A percentile compares a stretch with the other conserved stretches of the same genome.
phyloP scores from a whole-genome alignment of 1,140 invertebrate genomes.

The Yoshiicerus persimilis region DNA sequence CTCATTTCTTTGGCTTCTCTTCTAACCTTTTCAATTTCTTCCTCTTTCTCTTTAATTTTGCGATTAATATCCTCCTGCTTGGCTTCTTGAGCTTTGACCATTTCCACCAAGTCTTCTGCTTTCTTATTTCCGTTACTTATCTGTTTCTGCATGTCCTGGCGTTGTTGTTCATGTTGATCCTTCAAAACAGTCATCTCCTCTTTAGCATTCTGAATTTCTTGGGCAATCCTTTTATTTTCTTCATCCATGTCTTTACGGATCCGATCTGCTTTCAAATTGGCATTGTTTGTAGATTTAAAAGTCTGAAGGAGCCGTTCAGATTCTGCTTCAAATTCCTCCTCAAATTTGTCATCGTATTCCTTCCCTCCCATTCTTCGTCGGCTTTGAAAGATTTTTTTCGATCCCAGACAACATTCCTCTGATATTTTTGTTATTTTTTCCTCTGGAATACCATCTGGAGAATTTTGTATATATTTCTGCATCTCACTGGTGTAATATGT shows the following conservation, averaged over 20 bases:
- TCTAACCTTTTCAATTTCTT: no score
- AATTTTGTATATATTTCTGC: not conserved
- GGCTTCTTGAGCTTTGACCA: not conserved
- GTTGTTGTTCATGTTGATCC: no score
- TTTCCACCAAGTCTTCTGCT: not conserved
- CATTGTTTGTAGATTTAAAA: no score
- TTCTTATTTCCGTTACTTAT: no score
- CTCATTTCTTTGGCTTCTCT: no score
- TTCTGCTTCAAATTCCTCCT: not conserved
- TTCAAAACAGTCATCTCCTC: no score
- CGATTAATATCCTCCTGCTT: not conserved
- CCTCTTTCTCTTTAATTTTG: not conserved
- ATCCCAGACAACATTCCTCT: not conserved
- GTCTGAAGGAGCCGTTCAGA: not conserved
- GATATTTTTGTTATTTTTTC: not conserved
- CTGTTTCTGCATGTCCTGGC: no score
- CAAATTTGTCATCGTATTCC: not conserved
- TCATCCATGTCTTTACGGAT: no score
- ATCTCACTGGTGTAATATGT: not conserved
- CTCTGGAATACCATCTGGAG: not conserved
- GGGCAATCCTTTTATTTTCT: no score
- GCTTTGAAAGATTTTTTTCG: not conserved
- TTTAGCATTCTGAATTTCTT: no score
- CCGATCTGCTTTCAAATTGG: no score
- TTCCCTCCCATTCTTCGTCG: not conserved